phyloP scores from a whole-genome alignment of 2,113 vertebrate genomes.

The Andinoacara biseriatus region DNA sequence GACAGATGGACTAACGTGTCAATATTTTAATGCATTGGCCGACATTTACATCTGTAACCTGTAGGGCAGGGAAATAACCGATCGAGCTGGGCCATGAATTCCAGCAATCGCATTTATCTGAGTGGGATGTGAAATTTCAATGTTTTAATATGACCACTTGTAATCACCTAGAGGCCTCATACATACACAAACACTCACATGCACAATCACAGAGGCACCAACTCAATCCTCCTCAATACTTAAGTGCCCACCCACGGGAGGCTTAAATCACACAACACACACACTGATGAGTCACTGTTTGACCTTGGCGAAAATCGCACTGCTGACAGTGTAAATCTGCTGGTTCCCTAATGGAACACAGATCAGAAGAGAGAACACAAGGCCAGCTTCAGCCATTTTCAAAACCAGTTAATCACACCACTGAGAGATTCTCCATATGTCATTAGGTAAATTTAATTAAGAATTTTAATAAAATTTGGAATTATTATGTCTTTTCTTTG shows the following conservation, averaged over 20 bases:
- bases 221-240: conserved; percentile 42
- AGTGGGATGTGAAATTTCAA: neutral
- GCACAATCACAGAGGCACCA: conserved; percentile 9
- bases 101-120: neutral
- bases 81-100: neutral
- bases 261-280: conserved; percentile 33
- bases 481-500: neutral
- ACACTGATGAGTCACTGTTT: conserved; percentile 36
- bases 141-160: neutral
- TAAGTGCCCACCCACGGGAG: conserved; percentile 24
- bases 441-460: neutral
- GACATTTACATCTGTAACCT: neutral
- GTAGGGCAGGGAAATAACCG: neutral
- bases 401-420: neutral
- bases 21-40: neutral
- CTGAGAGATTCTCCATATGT: neutral
- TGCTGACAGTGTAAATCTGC: conserved; percentile 51
- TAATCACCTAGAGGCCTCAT: conserved; percentile 15
- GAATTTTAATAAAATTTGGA: neutral
- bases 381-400: conserved; percentile 8
- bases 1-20: neutral
- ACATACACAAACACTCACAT: conserved; percentile 21
- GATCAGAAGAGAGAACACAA: conserved; percentile 11
- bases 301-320: conserved; percentile 41
- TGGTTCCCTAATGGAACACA: conserved; percentile 26